Evolutionary conservation across 2,113 vertebrate genomes (phyloP), one percentile per base, ranked within the genome.

Genomic region (Nerophis ophidion): DNA sequence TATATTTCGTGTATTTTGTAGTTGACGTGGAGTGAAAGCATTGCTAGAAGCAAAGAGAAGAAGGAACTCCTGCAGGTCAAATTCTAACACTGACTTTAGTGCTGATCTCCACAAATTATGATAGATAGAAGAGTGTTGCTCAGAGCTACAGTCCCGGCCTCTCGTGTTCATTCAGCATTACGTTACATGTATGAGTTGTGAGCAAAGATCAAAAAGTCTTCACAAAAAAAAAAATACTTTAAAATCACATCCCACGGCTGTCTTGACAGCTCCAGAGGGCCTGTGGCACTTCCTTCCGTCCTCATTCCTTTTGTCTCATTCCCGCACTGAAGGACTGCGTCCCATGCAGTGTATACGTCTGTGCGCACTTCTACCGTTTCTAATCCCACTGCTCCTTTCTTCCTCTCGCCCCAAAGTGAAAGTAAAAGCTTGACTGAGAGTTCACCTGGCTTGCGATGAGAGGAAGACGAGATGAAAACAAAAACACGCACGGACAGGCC

Each of bases 401-500:
- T 51, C 61, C 42, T 5, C 55, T 61, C 50, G 16, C 38, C 11
- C 54, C 74, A 38, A 49, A 51, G 59, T 61, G 63, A 58, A 72
- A 80, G 71, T 33, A 9, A 61, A 77, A 75, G 74, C 78, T 81
- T 78, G 60, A 73, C 66, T 74, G 68, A 61, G 63, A 53, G 72
- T 64, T 79, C 71, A 84, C 70, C 79, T 81, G 80, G 69, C 45
- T 63, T 68, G 60, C 81, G 73, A 84, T 81, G 61, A 83, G 71
- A 83, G 57, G 51, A 65, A 56, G 63, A 70, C 58, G 74, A 71
- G 49, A 75, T 45, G 65, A 48, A 70, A 15, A 85, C 77, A 84
- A 77, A 69, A 73, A 81, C 70, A 68, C 54, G 67, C 70, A 82
- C 33, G 70, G 42, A 67, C n/a, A 71, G 50, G 60, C 71, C 71